phyloP scores from a whole-genome alignment of 2,888 invertebrate genomes.

The Trichacis sp. region DNA sequence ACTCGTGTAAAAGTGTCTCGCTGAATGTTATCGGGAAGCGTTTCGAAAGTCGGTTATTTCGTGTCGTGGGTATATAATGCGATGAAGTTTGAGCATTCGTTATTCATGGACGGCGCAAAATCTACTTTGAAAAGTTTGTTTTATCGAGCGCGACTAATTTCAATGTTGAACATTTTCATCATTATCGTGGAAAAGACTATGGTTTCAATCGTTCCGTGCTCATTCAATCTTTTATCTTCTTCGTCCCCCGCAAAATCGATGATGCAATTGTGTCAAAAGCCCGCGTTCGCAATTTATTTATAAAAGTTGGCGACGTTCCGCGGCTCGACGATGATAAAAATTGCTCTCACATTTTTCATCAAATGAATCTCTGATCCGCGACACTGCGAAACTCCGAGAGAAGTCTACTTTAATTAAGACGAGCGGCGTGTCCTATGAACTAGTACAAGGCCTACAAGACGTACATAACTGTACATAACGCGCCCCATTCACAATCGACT shows the following conservation, averaged over 20 bases:
- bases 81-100: conserved; percentile 30
- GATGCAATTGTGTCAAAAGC: too few species aligned
- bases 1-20: too few species aligned
- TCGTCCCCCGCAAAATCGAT: too few species aligned
- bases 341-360: too few species aligned
- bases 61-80: conserved; percentile 23
- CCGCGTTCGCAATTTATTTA: too few species aligned
- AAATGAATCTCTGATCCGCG: neutral
- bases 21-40: conserved; percentile 3
- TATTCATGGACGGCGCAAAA: conserved; percentile 31
- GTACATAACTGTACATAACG: conserved; percentile 49
- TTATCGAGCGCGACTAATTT: conserved; percentile 4
- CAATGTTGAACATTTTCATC: neutral
- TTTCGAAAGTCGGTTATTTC: conserved; percentile 17
- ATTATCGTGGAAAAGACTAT: neutral
- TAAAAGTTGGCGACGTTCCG: too few species aligned
- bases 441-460: conserved; percentile 45
- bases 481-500: conserved; percentile 61
- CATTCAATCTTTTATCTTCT: too few species aligned
- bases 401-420: conserved; percentile 30
- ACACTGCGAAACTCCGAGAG: conserved; percentile 14
- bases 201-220: neutral
- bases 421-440: conserved; percentile 21
- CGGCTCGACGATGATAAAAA: too few species aligned
- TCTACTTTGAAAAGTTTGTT: conserved; percentile 31